Evolutionary conservation across 2,888 invertebrate genomes (phyloP), one percentile per base, ranked within the genome.

Genomic region (Cantharis rufa): DNA sequence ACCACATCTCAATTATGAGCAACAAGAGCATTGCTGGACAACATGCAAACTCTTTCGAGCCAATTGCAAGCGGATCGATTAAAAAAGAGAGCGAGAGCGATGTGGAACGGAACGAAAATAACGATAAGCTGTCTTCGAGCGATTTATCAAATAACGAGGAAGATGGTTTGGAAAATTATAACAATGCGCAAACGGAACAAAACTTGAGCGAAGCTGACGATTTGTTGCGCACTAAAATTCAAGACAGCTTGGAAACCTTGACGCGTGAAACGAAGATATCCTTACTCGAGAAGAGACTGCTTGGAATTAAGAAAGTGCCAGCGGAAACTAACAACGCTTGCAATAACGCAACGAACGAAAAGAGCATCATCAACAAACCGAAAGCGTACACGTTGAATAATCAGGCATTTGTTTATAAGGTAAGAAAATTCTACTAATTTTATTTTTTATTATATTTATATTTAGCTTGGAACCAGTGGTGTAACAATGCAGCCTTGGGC

Each of bases 211-310:
- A 81, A 32, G 74, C 71, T 2, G 79, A 79, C 27, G 77, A 75
- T 2, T 28, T 70, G 10, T 11, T 32, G 16, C 71, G 76, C 7
- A 73, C 70, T 62, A 78, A 74, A 7, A 62, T 63, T 11, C 63
- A 73, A 10, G 75, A 71, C 21, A 70, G 62, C 61, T 13, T 71
- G n/a, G 78, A 76, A 15, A 15, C 70, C 5, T 15, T 70, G 3
- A 61, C 27, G 62, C 80, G 79, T 21, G 82, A 84, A 10, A 79
- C 79, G 2, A 86, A 85, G 75, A 84, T 87, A 18, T 86, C 85
- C 0, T 76, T 88, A 18, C 74, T 88, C 69, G 88, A 88, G 72
- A 86, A 86, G 76, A 82, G 87, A 13, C 77, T 87, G n/a, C 27
- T 86, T n/a, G 86, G 85, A 1, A 83, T 83, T 68, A 74, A 62